phyloP scores from a whole-genome alignment of 2,888 invertebrate species.

The Coecobrya sp. region DNA sequence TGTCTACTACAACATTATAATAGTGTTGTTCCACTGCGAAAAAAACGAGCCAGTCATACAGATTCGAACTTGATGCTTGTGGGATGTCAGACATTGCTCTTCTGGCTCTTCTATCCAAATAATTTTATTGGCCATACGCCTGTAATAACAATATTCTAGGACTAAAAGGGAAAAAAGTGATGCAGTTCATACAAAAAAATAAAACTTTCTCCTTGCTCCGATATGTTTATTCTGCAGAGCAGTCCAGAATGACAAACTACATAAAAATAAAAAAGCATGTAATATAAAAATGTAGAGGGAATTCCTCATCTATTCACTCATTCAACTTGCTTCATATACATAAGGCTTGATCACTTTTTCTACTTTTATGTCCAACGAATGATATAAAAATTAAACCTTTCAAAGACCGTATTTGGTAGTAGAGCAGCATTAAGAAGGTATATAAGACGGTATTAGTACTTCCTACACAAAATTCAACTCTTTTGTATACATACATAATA shows the following conservation, averaged over 20 bases:
- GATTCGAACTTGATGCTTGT: constrained; percentile 63
- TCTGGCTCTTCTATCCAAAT: constrained; percentile 69
- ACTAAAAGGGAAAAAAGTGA: constrained; percentile 62
- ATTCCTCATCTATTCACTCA: constrained; percentile 38
- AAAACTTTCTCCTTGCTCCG: constrained; percentile 66
- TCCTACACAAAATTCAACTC: constrained; percentile 50
- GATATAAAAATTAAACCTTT: constrained; percentile 65
- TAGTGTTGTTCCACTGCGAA: constrained; percentile 24
- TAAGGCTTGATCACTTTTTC: constrained; percentile 53
- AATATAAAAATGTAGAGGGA: constrained; percentile 22
- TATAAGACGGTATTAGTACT: constrained; percentile 22
- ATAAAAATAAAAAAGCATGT: constrained; percentile 35
- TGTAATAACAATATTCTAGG: constrained; percentile 65
- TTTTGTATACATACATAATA: not conserved
- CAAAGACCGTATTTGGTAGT: constrained; percentile 45
- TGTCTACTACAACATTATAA: constrained; percentile 37
- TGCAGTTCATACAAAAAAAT: constrained; percentile 62
- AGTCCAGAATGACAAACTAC: constrained; percentile 56
- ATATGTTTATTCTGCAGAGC: constrained; percentile 1
- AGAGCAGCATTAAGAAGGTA: constrained; percentile 37
- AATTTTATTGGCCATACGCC: constrained; percentile 78
- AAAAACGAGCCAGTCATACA: constrained; percentile 35
- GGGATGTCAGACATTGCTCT: constrained; percentile 69
- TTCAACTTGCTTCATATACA: not conserved
- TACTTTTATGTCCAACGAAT: constrained; percentile 43